Conservation (phyloP, 2,113 vertebrate species). For the Cisticola juncidis region DNA sequence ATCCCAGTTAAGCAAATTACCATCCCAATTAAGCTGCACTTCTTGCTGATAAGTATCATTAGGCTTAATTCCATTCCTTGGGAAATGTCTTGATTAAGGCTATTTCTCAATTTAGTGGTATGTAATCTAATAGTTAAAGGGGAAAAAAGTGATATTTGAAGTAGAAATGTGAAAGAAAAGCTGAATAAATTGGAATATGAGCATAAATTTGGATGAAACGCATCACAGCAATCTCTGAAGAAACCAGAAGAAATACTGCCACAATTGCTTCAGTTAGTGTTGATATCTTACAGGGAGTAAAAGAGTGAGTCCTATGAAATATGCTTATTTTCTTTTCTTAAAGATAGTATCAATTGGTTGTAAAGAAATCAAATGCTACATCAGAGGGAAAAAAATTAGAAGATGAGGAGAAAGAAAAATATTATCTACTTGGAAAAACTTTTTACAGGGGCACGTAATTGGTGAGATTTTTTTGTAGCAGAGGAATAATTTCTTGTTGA, state of each 20-base stretch:
- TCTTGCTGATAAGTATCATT: constrained; percentile 63
- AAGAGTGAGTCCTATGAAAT: background rate
- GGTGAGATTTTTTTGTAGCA: background rate
- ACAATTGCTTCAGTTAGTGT: background rate
- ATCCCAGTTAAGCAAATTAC: constrained; percentile 59
- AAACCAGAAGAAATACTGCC: background rate
- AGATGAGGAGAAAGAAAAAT: background rate
- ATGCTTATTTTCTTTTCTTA: background rate
- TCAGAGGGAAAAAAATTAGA: background rate
- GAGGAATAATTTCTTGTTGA: background rate
- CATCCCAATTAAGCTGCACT: constrained; percentile 58
- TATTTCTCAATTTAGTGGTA: constrained; percentile 32
- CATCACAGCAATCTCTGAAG: background rate
- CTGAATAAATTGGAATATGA: background rate
- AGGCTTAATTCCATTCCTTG: constrained; percentile 61
- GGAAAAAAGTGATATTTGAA: background rate
- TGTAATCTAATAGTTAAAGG: constrained; percentile 7
- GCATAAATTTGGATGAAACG: background rate
- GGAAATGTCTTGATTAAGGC: constrained; percentile 49
- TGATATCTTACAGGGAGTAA: background rate
- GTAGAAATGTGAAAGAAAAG: background rate
- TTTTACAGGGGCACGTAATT: background rate
- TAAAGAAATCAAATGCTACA: background rate
- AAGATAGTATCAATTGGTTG: background rate
- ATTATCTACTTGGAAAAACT: background rate